Conservation (phyloP, 2,113 vertebrate species). For the Notothenia coriiceps region DNA sequence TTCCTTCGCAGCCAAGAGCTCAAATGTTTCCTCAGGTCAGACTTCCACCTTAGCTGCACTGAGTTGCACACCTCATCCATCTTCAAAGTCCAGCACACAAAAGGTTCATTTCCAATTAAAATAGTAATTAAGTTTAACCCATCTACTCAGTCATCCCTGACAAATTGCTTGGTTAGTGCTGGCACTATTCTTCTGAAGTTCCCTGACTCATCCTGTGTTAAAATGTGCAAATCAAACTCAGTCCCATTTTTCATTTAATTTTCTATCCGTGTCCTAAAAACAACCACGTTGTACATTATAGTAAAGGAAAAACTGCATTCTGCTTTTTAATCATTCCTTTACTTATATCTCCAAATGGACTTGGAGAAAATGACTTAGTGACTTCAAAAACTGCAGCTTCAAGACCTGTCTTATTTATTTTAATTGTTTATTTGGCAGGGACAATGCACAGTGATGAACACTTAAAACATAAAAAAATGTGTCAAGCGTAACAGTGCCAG, state of each 20-base stretch:
- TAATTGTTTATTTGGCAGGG: no score
- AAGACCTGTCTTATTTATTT: neutral
- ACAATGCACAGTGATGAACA: no score
- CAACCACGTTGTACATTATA: neutral
- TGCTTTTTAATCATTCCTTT: neutral
- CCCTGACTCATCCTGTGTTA: slow-evolving; percentile 50
- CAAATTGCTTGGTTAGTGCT: slow-evolving; percentile 60
- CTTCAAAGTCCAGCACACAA: slow-evolving; percentile 55
- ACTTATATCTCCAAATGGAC: slow-evolving; percentile 1
- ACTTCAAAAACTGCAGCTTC: neutral
- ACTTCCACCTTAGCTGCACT: slow-evolving; percentile 25
- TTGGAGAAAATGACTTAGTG: neutral
- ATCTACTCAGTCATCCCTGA: slow-evolving; percentile 70
- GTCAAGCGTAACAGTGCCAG: no score
- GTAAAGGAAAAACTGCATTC: slow-evolving; percentile 1
- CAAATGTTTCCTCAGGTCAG: neutral
- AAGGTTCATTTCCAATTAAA: slow-evolving; percentile 67
- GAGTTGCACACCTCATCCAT: slow-evolving; percentile 53
- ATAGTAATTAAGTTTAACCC: slow-evolving; percentile 70
- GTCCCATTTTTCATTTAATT: slow-evolving; percentile 15
- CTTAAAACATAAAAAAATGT: no score
- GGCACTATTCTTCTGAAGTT: slow-evolving; percentile 30
- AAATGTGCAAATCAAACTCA: slow-evolving; percentile 25
- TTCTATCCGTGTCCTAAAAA: slow-evolving; percentile 10
- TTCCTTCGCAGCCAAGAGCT: neutral